These are phyloP conservation scores for Mythimna lalbum DNA, from an alignment of 2,888 invertebrate genomes.

Conservation along the genomic window DNA sequence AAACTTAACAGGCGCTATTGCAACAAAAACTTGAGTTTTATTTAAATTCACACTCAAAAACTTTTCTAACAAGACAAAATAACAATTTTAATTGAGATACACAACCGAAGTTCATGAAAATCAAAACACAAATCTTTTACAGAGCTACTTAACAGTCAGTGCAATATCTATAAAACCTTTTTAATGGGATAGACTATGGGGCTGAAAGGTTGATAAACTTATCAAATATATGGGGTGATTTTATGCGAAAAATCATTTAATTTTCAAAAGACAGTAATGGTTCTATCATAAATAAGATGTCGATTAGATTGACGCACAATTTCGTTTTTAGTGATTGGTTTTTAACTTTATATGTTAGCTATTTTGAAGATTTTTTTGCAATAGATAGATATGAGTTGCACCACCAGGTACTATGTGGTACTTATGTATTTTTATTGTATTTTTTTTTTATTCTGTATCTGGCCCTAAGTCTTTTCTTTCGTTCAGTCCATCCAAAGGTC, in stretches of 20 bases:
- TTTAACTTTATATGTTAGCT: not conserved
- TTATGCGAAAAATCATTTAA: slow-evolving; percentile 25
- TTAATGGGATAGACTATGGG: slow-evolving; percentile 14
- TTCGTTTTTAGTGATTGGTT: slow-evolving; percentile 11
- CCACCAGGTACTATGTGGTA: too few species aligned
- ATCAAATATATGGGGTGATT: slow-evolving; percentile 23
- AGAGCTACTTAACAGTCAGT: not conserved
- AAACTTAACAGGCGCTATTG: not conserved
- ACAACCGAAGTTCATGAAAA: not conserved
- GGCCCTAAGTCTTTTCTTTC: too few species aligned
- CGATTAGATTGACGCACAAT: slow-evolving; percentile 9
- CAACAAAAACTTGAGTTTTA: not conserved
- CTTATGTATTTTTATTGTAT: too few species aligned
- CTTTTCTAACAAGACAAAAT: not conserved
- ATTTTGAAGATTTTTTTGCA: not conserved
- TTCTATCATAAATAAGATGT: slow-evolving; percentile 25
- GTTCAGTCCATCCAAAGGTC: too few species aligned
- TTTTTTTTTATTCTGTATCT: too few species aligned
- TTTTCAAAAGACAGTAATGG: slow-evolving; percentile 15
- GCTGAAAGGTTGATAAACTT: slow-evolving; percentile 26
- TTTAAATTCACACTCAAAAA: not conserved
- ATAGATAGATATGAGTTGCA: too few species aligned
- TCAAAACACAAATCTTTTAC: not conserved
- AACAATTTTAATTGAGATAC: slow-evolving; percentile 11
- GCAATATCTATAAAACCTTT: slow-evolving; percentile 19